These are phyloP conservation scores for Bombus turneri DNA, from an alignment of 1,140 invertebrate genomes.

Conservation along the genomic window DNA sequence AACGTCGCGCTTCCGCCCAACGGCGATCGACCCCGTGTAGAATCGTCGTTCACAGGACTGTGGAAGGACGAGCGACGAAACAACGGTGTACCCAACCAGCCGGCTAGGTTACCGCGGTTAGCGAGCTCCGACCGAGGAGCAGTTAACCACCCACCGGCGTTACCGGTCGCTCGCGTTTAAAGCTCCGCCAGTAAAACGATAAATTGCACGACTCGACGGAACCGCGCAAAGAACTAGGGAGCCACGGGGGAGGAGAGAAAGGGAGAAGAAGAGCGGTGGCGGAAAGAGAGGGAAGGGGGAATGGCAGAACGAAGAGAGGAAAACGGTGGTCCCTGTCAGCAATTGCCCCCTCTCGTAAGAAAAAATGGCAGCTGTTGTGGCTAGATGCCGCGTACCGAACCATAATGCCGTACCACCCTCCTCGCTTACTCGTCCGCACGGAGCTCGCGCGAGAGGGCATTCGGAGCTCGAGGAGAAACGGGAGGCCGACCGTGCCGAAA, in stretches of 20 bases:
- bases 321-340: conserved; percentile 79
- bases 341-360: conserved; percentile 76
- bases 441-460: conserved; percentile 46
- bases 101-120: neutral
- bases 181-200: conserved; percentile 78
- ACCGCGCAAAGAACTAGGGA: conserved; percentile 15
- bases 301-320: conserved; percentile 58
- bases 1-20: conserved; percentile 29
- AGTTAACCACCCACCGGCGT: conserved; percentile 64
- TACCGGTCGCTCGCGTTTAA: conserved; percentile 67
- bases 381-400: conserved; percentile 75
- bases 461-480: conserved; percentile 22
- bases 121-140: conserved; percentile 52
- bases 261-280: conserved; percentile 24
- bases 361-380: conserved; percentile 79
- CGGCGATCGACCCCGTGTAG: conserved; percentile 32
- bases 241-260: neutral
- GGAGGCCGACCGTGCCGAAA: conserved; percentile 54
- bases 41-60: conserved; percentile 8
- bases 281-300: conserved; percentile 20
- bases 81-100: conserved; percentile 22
- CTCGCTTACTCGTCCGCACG: conserved; percentile 44
- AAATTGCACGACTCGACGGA: conserved; percentile 71
- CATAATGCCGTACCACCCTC: conserved; percentile 71
- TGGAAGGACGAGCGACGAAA: conserved; percentile 4